Evolutionary conservation across 2,797 vertebrate genomes (phyloP).

Genomic region (Fringilla coelebs): DNA sequence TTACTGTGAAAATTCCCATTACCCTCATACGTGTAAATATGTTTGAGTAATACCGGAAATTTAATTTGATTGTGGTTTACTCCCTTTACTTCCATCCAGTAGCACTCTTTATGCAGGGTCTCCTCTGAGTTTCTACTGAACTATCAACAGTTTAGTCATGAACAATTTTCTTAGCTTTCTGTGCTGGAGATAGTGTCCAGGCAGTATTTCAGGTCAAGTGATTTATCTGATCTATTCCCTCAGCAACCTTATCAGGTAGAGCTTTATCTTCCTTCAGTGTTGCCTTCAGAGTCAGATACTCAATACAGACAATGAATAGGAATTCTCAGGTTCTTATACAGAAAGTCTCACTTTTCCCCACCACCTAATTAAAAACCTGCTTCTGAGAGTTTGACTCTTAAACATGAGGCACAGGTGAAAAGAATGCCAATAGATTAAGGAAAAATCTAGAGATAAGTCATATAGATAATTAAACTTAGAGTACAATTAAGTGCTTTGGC

Average conservation of each 20-base stretch:
- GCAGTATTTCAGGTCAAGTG: neutral
- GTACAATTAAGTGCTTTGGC: neutral
- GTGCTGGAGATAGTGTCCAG: neutral
- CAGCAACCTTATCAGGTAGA: neutral
- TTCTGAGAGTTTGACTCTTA: neutral
- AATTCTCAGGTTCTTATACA: neutral
- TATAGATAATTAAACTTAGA: neutral
- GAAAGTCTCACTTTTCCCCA: neutral
- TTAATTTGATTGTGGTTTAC: neutral
- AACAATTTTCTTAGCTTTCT: conserved; percentile 4
- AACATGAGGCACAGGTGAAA: neutral
- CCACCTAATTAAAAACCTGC: neutral
- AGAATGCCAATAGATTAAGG: neutral
- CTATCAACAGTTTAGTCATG: neutral
- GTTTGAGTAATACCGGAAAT: neutral
- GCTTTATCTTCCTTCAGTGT: neutral
- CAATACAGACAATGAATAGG: neutral
- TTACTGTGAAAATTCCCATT: neutral
- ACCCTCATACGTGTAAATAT: neutral
- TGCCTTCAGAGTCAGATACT: neutral
- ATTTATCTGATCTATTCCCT: conserved; percentile 3
- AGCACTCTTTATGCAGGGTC: neutral
- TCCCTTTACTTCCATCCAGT: neutral
- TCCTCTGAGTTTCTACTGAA: neutral
- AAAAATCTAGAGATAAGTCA: neutral